A percentile compares a stretch with the other conserved stretches of the same genome.
phyloP scores from a whole-genome alignment of 2,113 vertebrate species.

The Dicentrarchus labrax region DNA sequence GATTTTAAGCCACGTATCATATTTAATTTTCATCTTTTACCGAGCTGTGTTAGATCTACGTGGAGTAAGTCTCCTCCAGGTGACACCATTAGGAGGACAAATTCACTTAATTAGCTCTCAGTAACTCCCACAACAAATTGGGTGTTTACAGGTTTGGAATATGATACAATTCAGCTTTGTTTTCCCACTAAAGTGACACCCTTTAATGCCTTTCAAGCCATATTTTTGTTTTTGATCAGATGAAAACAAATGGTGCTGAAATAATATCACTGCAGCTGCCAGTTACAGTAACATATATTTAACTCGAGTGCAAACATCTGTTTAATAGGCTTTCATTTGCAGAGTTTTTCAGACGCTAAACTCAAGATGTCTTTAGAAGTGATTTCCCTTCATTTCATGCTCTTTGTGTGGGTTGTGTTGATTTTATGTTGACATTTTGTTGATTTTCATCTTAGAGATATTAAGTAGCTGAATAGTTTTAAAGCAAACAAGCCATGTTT shows the following conservation, averaged over 20 bases:
- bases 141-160: slow-evolving; percentile 9
- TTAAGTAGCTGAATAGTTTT: slow-evolving; percentile 5
- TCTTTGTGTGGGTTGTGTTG: slow-evolving; percentile 1
- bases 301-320: slow-evolving; percentile 34
- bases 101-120: slow-evolving; percentile 46
- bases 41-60: not conserved
- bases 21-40: slow-evolving; percentile 9
- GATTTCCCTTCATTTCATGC: not conserved
- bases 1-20: slow-evolving; percentile 10
- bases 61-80: slow-evolving; percentile 32
- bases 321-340: slow-evolving; percentile 1
- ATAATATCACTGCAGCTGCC: slow-evolving; percentile 25
- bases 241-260: slow-evolving; percentile 6
- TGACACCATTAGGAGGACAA: slow-evolving; percentile 20
- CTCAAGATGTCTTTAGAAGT: slow-evolving; percentile 1
- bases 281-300: slow-evolving; percentile 19
- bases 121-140: not conserved
- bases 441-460: not conserved
- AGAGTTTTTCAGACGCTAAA: not conserved
- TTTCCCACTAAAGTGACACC: not conserved
- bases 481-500: not conserved
- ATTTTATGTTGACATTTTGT: not conserved
- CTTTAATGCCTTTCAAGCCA: not conserved
- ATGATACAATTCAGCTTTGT: slow-evolving; percentile 17
- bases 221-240: slow-evolving; percentile 6